Evolutionary conservation across 2,113 vertebrate species (phyloP).

Genomic region (Anser brachyrhynchus): DNA sequence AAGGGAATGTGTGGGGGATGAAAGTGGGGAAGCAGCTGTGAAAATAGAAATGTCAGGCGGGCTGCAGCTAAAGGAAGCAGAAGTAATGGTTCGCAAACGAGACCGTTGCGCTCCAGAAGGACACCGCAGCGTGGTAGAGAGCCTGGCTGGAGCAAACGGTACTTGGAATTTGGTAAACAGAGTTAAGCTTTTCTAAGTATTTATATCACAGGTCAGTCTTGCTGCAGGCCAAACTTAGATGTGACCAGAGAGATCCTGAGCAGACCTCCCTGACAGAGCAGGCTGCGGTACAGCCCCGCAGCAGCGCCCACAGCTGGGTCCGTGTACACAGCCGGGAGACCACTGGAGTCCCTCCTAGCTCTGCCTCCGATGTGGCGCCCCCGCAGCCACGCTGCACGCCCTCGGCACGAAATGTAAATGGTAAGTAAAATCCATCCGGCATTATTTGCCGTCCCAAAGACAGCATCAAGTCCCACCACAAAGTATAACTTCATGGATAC

Average conservation of each 20-base stretch:
- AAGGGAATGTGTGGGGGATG: not conserved
- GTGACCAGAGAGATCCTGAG: not conserved
- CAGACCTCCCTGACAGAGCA: not conserved
- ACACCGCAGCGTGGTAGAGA: too few species aligned
- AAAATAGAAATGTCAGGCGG: not conserved
- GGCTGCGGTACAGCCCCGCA: not conserved
- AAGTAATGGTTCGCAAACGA: not conserved
- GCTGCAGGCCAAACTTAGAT: not conserved
- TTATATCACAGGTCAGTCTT: not conserved
- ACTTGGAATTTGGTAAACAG: not conserved
- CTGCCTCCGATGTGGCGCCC: not conserved
- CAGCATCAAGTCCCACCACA: rapidly evolving
- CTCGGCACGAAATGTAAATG: rapidly evolving
- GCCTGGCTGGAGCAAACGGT: not conserved
- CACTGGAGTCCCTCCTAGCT: not conserved
- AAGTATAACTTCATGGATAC: not conserved
- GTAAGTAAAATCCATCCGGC: not conserved
- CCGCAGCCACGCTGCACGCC: not conserved
- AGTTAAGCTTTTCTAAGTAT: not conserved
- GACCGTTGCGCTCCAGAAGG: not conserved
- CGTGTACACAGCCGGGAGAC: not conserved
- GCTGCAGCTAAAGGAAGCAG: not conserved
- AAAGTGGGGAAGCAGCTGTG: not conserved
- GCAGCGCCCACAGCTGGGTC: not conserved
- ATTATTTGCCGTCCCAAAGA: not conserved